These are phyloP conservation scores for Grammomys surdaster DNA, from an alignment of 2,113 vertebrate species.

Conservation along the genomic window DNA sequence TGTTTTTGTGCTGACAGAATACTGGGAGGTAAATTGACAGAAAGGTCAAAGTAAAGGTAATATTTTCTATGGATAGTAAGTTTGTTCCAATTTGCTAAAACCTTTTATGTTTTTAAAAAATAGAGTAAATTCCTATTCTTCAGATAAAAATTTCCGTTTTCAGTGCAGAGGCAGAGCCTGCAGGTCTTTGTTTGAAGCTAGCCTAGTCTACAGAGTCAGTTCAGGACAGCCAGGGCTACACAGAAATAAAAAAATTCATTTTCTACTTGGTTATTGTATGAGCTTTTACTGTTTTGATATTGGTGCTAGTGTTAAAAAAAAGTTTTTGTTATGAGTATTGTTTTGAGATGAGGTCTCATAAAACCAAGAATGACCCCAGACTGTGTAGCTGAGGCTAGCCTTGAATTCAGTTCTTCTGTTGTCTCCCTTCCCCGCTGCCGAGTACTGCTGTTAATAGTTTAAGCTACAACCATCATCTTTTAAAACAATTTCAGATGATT, in stretches of 20 bases:
- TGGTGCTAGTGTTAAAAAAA: slow-evolving; percentile 7
- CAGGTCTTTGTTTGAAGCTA: neutral
- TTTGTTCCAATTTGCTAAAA: neutral
- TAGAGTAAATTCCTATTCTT: neutral
- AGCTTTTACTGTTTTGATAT: slow-evolving; percentile 31
- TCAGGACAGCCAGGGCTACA: neutral
- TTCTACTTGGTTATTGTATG: slow-evolving; percentile 24
- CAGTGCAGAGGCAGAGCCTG: neutral
- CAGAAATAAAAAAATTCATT: neutral
- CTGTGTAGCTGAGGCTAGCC: neutral
- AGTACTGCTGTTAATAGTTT: neutral
- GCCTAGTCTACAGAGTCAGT: neutral
- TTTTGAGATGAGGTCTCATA: neutral
- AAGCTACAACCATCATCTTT: neutral
- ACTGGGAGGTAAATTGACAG: neutral
- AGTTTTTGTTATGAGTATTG: neutral
- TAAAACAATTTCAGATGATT: slow-evolving; percentile 38
- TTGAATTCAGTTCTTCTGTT: neutral
- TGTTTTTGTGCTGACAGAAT: neutral
- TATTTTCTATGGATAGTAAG: neutral
- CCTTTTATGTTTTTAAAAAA: neutral
- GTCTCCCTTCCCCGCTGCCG: no score
- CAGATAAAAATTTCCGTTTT: neutral
- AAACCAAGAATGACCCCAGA: neutral
- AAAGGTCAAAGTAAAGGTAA: neutral